Evolutionary conservation across 2,797 vertebrate species (phyloP).

Genomic region (Oreochromis grahami): DNA sequence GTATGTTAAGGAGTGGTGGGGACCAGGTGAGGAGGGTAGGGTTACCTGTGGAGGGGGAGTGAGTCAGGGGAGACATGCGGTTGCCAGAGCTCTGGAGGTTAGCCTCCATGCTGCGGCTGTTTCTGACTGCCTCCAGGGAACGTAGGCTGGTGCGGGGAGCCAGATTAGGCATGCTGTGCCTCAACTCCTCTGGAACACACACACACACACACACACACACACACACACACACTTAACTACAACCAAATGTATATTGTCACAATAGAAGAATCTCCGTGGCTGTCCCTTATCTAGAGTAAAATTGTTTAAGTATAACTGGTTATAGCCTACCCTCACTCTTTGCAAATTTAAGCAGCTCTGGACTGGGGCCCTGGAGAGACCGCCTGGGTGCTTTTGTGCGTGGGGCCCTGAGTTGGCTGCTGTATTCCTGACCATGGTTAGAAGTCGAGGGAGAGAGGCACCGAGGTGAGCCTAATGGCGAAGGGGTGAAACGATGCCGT

Average conservation of each 20-base stretch:
- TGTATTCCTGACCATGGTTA: conserved; percentile 71
- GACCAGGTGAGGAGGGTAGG: conserved; percentile 42
- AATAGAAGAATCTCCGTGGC: neutral
- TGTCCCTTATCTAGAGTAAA: neutral
- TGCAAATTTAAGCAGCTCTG: conserved; percentile 84
- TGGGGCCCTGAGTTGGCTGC: conserved; percentile 58
- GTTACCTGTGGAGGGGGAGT: conserved; percentile 83
- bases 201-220: conserved; percentile 57
- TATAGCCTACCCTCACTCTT: conserved; percentile 82
- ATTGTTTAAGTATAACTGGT: neutral
- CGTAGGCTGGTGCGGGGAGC: conserved; percentile 86
- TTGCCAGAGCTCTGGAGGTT: conserved; percentile 90
- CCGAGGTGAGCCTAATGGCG: conserved; percentile 86
- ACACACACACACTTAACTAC: conserved; percentile 42
- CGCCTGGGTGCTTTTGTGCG: conserved; percentile 79
- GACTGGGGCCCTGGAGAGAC: conserved; percentile 78
- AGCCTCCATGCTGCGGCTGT: conserved; percentile 92
- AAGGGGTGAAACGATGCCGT: conserved; percentile 82
- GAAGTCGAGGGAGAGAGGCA: conserved; percentile 85
- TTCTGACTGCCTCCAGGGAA: conserved; percentile 85
- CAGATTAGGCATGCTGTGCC: conserved; percentile 93
- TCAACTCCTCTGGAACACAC: conserved; percentile 86
- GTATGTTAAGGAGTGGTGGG: neutral
- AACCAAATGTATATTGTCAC: neutral
- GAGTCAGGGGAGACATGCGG: conserved; percentile 86